Evolutionary conservation across 2,888 invertebrate genomes (phyloP), one percentile per base, ranked within the genome.

Genomic region (Axea sp.): DNA sequence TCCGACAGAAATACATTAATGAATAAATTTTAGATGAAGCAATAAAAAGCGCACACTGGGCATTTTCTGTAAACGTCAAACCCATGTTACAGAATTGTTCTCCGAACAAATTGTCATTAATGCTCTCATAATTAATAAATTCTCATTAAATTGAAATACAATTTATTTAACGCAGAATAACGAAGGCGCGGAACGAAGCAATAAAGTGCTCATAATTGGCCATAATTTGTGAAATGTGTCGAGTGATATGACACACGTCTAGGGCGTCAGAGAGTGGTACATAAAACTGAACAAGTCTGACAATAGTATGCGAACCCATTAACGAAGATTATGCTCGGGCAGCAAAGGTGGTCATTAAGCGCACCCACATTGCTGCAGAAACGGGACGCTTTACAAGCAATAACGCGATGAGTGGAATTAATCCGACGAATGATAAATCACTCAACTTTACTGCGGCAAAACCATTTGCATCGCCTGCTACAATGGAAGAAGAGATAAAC

Each of bases 351-450:
- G 59, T 68, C 68, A 68, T 68, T 68, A 59, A 59, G 51, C 26
- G 30, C 47, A 41, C 47, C 51, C 49, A 39, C 37, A 59, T 30
- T 41, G 30, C 22, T 15, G 43, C 31, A 9, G 31, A 12, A 53
- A 35, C 30, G 28, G 15, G 37, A 35, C 51, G 51, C 17, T 59
- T 51, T 68, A 51, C 51, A 59, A 45, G 59, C 59, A 68, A 68
- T 68, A 68, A 68, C 51, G 41, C 68, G 59, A 59, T 53, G 68
- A 68, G 59, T 33, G 22, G 45, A 53, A 68, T 68, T 68, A 59
- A 68, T 68, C 51, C 59, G 9, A 51, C 59, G 37, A 68, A 68
- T 60, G 59, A 60, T 68, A 68, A 68, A 68, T 68, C 59, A 60
- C 68, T 59, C 51, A 60, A 69, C 59, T 69, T 69, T 59, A 59